Conservation (phyloP, 2,113 vertebrate species). For the Heterotilapia buettikoferi region DNA sequence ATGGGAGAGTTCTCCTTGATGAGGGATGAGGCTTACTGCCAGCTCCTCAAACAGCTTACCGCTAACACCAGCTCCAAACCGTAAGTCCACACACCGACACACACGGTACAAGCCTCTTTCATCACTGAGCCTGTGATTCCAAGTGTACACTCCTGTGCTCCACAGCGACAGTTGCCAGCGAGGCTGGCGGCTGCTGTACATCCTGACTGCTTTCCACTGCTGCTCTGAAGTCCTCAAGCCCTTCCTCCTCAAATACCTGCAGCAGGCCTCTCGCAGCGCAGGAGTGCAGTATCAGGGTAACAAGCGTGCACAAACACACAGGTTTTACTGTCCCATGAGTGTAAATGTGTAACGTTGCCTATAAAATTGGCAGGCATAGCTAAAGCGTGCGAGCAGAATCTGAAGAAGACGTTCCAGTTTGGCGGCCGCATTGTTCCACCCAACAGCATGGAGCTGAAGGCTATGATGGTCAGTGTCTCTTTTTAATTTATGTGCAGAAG, state of each 20-base stretch:
- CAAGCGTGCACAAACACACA: neutral
- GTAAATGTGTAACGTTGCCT: neutral
- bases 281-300: slow-evolving; percentile 87
- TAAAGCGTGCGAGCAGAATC: slow-evolving; percentile 91
- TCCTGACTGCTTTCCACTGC: slow-evolving; percentile 82
- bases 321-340: neutral
- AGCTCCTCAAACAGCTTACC: slow-evolving; percentile 91
- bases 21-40: slow-evolving; percentile 92
- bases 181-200: slow-evolving; percentile 93
- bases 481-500: neutral
- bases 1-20: slow-evolving; percentile 83
- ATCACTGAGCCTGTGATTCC: neutral
- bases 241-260: slow-evolving; percentile 80
- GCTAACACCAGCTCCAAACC: slow-evolving; percentile 88
- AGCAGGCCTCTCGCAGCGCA: slow-evolving; percentile 68
- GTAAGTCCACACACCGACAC: slow-evolving; percentile 69
- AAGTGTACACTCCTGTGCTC: neutral
- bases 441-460: slow-evolving; percentile 87
- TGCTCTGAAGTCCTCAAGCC: slow-evolving; percentile 88
- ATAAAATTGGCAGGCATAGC: slow-evolving; percentile 76
- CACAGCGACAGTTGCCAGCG: slow-evolving; percentile 92
- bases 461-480: slow-evolving; percentile 84
- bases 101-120: neutral
- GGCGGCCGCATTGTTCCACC: slow-evolving; percentile 84
- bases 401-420: slow-evolving; percentile 83